A percentile compares a stretch with the other conserved stretches of the same genome.
Conservation (phyloP, 1,140 invertebrate genomes). For the Leguminivora glycinivorella region DNA sequence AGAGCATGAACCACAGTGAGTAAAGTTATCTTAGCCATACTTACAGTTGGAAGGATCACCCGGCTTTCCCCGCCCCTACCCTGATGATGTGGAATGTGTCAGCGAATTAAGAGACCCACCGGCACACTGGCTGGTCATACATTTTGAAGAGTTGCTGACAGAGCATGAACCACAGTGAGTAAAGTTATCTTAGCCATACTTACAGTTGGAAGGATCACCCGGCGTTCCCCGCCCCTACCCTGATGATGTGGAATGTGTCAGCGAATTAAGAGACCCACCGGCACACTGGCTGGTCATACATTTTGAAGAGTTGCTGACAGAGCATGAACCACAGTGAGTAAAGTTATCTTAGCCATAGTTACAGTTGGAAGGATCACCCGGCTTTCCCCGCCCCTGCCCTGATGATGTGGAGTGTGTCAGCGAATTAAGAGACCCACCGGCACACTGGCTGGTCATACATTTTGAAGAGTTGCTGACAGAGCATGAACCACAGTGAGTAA, state of each 20-base stretch:
- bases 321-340: constrained; percentile 85
- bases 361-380: no score
- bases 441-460: no score
- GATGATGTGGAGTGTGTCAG: no score
- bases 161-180: constrained; percentile 86
- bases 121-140: constrained; percentile 81
- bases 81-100: constrained; percentile 84
- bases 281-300: constrained; percentile 82
- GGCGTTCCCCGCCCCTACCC: constrained; percentile 79
- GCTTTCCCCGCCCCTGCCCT: background rate
- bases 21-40: constrained; percentile 45
- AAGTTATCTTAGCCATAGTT: no score
- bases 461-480: no score
- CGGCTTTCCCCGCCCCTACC: constrained; percentile 75
- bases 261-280: constrained; percentile 79
- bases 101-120: constrained; percentile 80
- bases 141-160: constrained; percentile 85
- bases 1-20: constrained; percentile 85
- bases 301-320: constrained; percentile 85
- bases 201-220: no score
- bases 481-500: no score
- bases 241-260: constrained; percentile 83
- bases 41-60: no score
- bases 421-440: no score
- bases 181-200: no score